These are phyloP conservation scores for Tachycineta bicolor DNA, from an alignment of 2,113 vertebrate genomes.

Conservation along the genomic window DNA sequence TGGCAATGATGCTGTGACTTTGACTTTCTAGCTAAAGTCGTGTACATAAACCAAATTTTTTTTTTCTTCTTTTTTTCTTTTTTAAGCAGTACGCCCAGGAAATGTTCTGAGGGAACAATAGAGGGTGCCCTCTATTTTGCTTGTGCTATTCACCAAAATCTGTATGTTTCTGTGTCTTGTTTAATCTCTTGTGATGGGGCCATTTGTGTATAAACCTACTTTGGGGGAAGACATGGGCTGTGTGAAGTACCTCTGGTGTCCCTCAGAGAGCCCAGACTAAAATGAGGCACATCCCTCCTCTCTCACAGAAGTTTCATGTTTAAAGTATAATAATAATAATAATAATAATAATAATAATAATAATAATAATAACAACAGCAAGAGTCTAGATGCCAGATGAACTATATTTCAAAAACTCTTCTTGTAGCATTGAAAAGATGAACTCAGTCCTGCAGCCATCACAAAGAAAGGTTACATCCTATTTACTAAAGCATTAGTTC, in stretches of 20 bases:
- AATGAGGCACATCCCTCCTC: neutral
- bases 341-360: neutral
- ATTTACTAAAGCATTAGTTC: neutral
- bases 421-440: neutral
- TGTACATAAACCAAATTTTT: neutral
- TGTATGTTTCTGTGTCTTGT: neutral
- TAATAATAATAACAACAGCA: neutral
- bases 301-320: neutral
- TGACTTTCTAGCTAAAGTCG: neutral
- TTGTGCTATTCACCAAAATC: neutral
- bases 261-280: neutral
- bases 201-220: neutral
- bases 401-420: neutral
- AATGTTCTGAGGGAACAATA: neutral
- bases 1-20: neutral
- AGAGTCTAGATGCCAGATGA: neutral
- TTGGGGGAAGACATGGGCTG: fast-evolving
- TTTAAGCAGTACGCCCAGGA: neutral
- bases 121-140: neutral
- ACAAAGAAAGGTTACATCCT: neutral
- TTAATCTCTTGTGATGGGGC: neutral
- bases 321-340: neutral
- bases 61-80: neutral
- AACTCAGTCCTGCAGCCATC: neutral
- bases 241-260: neutral